phyloP scores from a whole-genome alignment of 2,797 vertebrate species.

The Loris lydekkerianus region DNA sequence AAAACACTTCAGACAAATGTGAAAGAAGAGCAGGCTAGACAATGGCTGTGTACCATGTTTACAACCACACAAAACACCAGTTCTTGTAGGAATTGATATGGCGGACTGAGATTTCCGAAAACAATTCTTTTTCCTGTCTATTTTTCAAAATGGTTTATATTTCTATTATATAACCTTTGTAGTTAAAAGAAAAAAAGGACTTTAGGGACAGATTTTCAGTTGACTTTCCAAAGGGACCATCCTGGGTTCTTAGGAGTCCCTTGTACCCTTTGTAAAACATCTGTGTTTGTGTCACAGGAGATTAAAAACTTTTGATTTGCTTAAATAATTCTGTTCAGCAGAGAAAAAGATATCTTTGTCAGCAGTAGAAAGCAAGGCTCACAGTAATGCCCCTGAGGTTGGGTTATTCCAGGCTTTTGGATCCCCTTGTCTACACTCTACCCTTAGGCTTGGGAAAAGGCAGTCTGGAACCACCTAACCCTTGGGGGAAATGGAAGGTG shows the following conservation, averaged over 20 bases:
- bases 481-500: background rate
- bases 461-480: background rate
- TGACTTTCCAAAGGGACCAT: conserved; percentile 17
- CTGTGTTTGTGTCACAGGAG: background rate
- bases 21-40: background rate
- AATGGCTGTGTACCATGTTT: background rate
- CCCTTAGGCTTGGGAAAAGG: background rate
- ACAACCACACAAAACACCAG: background rate
- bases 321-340: background rate
- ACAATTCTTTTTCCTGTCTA: background rate
- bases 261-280: background rate
- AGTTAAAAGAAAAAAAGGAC: background rate
- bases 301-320: background rate
- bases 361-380: background rate
- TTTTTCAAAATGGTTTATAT: background rate
- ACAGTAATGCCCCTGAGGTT: background rate
- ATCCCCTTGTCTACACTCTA: background rate
- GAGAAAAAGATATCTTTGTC: background rate
- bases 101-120: background rate
- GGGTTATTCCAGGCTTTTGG: background rate
- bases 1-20: background rate
- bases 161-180: background rate
- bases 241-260: background rate
- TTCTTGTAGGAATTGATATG: background rate
- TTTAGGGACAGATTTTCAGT: background rate